Evolutionary conservation across 2,797 vertebrate genomes (phyloP), one percentile per base, ranked within the genome.

Genomic region (Sebastes matsubarae): DNA sequence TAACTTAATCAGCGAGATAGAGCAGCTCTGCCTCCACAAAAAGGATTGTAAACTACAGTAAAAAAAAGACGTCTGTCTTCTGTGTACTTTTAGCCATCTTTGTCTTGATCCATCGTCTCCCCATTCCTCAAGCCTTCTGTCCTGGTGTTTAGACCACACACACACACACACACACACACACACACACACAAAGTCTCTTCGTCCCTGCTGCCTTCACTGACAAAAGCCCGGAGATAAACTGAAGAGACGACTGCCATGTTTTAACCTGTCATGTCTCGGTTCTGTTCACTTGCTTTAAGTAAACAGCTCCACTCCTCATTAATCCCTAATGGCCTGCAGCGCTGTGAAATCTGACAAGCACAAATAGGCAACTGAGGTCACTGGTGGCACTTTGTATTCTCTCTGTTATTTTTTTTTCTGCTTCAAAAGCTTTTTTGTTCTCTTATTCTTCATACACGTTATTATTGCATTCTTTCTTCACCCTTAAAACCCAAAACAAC

Each of bases 281-380:
- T 88, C 64, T 82, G 72, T 90, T 90, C 73, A 79, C 88, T 84
- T 70, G 72, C 85, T 87, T 82, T 86, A 78, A 87, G 84, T 90
- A 93, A 94, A 94, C 89, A 89, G 42, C 75, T 88, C 79, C 25
- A 14, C 81, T 86, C 22, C 79, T 90, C 82, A 90, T 91, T 87
- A 89, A 92, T 89, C 89, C 83, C 65, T 77, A 32, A 73, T 63
- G 75, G 74, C 79, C 74, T 54, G 67, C 50, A 61, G 85, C 59
- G 0, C 71, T 25, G 68, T 75, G 80, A 73, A 72, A 75, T 76
- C 84, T 83, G 83, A 87, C 87, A 65, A 75, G 80, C 29, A 52
- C 74, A 75, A 81, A 67, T 82, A 72, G 63, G 50, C n/a, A 63
- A 20, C 25, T 3, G n/a, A 72, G 75, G 60, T 85, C 88, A 65